phyloP scores from a whole-genome alignment of 2,797 vertebrate species.

The Tamandua tetradactyla region DNA sequence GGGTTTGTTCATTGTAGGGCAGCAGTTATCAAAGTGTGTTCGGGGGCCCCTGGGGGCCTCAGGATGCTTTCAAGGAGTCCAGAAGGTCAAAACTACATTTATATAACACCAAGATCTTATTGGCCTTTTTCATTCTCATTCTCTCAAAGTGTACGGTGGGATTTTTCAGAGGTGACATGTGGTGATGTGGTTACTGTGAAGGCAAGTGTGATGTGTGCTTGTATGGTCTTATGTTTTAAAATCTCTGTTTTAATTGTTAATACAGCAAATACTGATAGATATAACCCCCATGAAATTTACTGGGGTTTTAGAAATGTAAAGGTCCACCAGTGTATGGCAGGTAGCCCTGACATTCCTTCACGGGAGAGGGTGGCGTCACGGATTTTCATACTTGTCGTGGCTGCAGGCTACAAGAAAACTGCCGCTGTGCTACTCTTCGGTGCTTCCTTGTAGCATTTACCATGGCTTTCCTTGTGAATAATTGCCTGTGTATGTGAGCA shows the following conservation, averaged over 20 bases:
- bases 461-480: neutral
- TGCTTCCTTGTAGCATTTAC: neutral
- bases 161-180: neutral
- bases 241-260: neutral
- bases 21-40: neutral
- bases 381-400: neutral
- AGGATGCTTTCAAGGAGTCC: neutral
- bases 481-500: neutral
- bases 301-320: slow-evolving; percentile 33
- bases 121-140: neutral
- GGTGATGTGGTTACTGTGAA: neutral
- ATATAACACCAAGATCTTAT: neutral
- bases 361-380: neutral
- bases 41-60: neutral
- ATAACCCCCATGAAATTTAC: too few species aligned
- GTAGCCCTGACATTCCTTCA: neutral
- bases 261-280: neutral
- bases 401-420: neutral
- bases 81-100: neutral
- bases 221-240: neutral
- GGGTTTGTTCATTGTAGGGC: neutral
- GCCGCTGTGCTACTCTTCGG: rapidly evolving
- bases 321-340: neutral
- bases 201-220: neutral
- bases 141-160: neutral